Evolutionary conservation across 2,113 vertebrate species (phyloP), one percentile per base, ranked within the genome.

Genomic region (Monopterus albus): DNA sequence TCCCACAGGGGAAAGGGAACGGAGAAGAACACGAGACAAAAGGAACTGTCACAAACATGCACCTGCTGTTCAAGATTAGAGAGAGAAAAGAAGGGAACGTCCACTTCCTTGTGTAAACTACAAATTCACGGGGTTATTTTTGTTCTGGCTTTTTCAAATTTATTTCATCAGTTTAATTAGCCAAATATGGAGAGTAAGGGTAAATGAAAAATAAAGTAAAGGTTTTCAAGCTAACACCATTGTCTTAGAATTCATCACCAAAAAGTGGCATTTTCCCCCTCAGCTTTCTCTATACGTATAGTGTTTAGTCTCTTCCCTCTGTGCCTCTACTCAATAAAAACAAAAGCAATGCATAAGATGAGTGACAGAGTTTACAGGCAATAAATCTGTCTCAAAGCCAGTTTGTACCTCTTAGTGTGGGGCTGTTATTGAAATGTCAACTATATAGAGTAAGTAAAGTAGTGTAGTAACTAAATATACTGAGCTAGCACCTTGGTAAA

Each of bases 341-440:
- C 52, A 59, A 70, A 57, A 15, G 13, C 46, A 38, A 4, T 13
- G 26, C n/a, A 29, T 35, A 23, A 47, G 7, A 17, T 5, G 18
- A 21, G 25, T 3, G 6, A 55, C 23, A 25, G 23, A 31, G 15
- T 72, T 72, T 76, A 47, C 11, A 40, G 25, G 26, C 46, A 64
- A n/a, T 77, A 39, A 39, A 70, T 65, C 52, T 71, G 38, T 61
- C 63, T 18, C 20, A n/a, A 50, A 66, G 62, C 47, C 23, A 38
- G 28, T 12, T 65, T 36, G 39, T 14, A 15, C 25, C 39, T 70
- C 29, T 13, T 31, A 11, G 9, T 46, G 23, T 36, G 35, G 8
- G 23, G n/a, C n/a, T 25, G 23, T 26, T 43, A 75, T 31, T 69
- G 31, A 65, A 29, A 52, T 67, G 53, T 74, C 64, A 46, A 38